A percentile compares a stretch with the other conserved stretches of the same genome.
Conservation (phyloP, 2,888 invertebrate species). For the Sarcophaga subvicina region DNA sequence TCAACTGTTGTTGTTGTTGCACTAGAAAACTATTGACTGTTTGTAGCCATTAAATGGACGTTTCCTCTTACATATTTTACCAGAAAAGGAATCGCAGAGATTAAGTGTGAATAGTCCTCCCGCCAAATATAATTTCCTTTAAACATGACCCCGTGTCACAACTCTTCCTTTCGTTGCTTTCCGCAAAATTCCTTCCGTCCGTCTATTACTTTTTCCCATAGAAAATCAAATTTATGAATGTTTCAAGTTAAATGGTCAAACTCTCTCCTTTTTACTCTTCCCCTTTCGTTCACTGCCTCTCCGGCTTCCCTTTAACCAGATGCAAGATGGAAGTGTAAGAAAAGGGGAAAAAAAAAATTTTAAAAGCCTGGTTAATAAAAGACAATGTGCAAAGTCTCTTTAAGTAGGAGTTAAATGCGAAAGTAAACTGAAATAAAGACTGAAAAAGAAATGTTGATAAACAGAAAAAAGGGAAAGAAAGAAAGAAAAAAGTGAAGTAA, state of each 20-base stretch:
- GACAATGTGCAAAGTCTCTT: constrained; percentile 54
- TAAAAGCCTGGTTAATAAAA: constrained; percentile 60
- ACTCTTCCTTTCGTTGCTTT: background rate
- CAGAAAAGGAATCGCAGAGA: background rate
- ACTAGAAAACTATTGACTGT: constrained; percentile 37
- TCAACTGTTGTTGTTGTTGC: background rate
- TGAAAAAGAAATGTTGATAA: constrained; percentile 1
- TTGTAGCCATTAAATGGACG: background rate
- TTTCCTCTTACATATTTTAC: constrained; percentile 2
- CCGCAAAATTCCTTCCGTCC: background rate
- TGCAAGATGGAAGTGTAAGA: background rate
- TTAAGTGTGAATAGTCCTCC: constrained; percentile 42
- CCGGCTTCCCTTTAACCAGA: too few relatives aligned
- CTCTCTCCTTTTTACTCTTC: background rate
- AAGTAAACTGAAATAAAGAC: constrained; percentile 3
- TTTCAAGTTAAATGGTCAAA: constrained; percentile 62
- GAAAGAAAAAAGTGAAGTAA: background rate
- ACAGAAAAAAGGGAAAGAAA: too few relatives aligned
- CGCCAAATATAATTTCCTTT: constrained; percentile 66
- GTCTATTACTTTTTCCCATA: background rate
- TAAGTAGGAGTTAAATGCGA: constrained; percentile 58
- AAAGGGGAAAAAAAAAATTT: background rate
- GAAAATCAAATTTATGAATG: constrained; percentile 53
- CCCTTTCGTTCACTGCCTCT: background rate
- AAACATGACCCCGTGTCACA: constrained; percentile 31